These are phyloP conservation scores for Nansenia antarctica DNA, from an alignment of 2,113 vertebrate species.

Conservation along the genomic window DNA sequence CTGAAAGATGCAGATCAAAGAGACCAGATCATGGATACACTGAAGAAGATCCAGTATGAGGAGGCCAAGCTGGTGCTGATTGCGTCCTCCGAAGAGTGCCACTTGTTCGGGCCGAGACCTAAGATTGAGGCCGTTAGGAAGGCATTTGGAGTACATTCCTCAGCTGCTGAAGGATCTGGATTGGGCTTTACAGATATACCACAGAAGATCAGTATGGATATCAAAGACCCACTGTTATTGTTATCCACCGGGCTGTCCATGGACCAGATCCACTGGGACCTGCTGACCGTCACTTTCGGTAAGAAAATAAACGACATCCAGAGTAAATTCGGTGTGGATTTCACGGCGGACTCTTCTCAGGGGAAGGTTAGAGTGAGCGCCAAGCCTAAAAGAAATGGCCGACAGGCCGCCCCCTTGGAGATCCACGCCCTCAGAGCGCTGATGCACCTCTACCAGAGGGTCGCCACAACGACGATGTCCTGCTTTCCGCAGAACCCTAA, in stretches of 20 bases:
- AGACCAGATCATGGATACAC: rapidly evolving
- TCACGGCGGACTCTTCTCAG: not conserved
- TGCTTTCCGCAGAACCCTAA: not conserved
- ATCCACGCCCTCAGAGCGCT: conserved; percentile 59
- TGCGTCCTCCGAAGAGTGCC: conserved; percentile 21
- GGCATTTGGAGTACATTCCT: rapidly evolving
- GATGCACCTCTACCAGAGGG: conserved; percentile 56
- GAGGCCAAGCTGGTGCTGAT: conserved; percentile 47
- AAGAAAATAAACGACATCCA: conserved; percentile 19
- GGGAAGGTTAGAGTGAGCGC: conserved; percentile 29
- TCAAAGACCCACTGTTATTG: conserved; percentile 15
- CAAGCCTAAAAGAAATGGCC: rapidly evolving
- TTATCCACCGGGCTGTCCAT: conserved; percentile 29
- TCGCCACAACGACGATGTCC: not conserved
- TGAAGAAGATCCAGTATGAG: not conserved
- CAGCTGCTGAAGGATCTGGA: rapidly evolving
- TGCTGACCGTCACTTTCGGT: not conserved
- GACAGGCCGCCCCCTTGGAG: conserved; percentile 39
- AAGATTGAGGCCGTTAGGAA: not conserved
- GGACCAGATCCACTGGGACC: conserved; percentile 25
- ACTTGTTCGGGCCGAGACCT: conserved; percentile 20
- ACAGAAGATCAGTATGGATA: conserved; percentile 12
- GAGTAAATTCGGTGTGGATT: conserved; percentile 48
- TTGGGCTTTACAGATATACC: rapidly evolving
- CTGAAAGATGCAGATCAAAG: conserved; percentile 1